phyloP scores from a whole-genome alignment of 2,113 vertebrate genomes.

The Oreochromis spilurus region DNA sequence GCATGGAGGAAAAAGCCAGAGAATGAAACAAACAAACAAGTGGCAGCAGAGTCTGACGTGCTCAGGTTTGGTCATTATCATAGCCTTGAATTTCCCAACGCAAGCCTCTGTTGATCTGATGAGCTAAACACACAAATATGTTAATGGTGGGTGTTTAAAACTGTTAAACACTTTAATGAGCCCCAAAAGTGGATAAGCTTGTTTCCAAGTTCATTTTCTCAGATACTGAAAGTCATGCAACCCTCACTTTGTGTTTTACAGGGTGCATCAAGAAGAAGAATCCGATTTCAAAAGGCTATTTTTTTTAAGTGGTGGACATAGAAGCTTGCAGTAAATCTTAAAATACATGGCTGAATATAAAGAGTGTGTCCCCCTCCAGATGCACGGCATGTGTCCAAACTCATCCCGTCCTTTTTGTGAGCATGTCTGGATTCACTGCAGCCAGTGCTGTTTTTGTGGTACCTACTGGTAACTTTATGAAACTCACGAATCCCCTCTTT shows the following conservation, averaged over 20 bases:
- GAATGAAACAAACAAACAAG: conserved; percentile 29
- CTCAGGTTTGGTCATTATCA: neutral
- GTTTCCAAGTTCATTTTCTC: neutral
- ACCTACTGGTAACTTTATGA: neutral
- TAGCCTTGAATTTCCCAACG: neutral
- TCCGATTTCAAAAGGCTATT: neutral
- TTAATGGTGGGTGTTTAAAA: conserved; percentile 1
- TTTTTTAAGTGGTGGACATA: neutral
- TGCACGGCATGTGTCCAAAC: neutral
- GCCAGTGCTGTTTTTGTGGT: neutral
- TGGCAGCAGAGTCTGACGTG: neutral
- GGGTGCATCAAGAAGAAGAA: neutral
- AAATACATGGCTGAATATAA: neutral
- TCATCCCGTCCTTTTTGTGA: neutral
- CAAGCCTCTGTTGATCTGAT: neutral
- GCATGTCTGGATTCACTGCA: neutral
- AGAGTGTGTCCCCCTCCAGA: neutral
- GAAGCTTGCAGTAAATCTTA: neutral
- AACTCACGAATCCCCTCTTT: neutral
- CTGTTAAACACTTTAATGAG: conserved; percentile 5
- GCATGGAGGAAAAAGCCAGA: conserved; percentile 11
- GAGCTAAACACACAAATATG: conserved; percentile 9
- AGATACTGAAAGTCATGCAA: neutral
- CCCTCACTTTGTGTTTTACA: neutral
- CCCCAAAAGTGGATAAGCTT: neutral